Base-by-base conservation (phyloP, 2,797 vertebrate genomes). In the Smutsia gigantea region DNA sequence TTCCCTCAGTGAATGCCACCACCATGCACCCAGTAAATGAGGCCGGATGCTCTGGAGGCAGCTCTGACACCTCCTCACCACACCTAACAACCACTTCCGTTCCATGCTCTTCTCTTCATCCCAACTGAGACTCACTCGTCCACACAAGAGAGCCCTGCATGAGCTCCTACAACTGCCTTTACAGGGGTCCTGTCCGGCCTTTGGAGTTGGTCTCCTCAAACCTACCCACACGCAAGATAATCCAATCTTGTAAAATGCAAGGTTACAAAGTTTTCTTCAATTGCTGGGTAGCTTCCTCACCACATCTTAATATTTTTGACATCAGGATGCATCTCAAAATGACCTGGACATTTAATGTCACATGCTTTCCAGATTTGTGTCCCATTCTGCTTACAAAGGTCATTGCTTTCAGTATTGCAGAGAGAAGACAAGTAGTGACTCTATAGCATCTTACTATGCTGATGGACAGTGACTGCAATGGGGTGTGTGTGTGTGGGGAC, bases 91-190 rank as follows among this genome's bases (percentile, higher is more conserved):
- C 49, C n/a, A 68, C 0, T 27, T 23, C 39, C 27, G 4, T 25
- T 37, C 14, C 55, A 21, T 37, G 64, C 5, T 64, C 46, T 39
- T 37, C 46, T 37, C 61, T 55, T 59, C 25, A 61, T 1, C 55
- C 55, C 14, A 7, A 12, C 1, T 3, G 17, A 90, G 23, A 69
- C 13, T 64, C 46, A 31, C 14, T 5, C 27, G 55, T 15, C 15
- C 61, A 15, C 23, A 68, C 19, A 1, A 34, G 13, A 34, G 7
- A 61, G 29, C n/a, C 31, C 77, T 2, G 4, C 4, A 0, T 0
- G 27, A 18, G 46, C 2, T 12, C 39, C 63, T 55, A 2, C 27
- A 29, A 37, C 2, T 34, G 49, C 77, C 39, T 55, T 68, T n/a
- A 51, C 27, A 23, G 11, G 19, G 25, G 21, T 90, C 49, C 37